Evolutionary conservation across 2,888 invertebrate genomes (phyloP), one percentile per base, ranked within the genome.

Genomic region (Ormyrus nitidulus): DNA sequence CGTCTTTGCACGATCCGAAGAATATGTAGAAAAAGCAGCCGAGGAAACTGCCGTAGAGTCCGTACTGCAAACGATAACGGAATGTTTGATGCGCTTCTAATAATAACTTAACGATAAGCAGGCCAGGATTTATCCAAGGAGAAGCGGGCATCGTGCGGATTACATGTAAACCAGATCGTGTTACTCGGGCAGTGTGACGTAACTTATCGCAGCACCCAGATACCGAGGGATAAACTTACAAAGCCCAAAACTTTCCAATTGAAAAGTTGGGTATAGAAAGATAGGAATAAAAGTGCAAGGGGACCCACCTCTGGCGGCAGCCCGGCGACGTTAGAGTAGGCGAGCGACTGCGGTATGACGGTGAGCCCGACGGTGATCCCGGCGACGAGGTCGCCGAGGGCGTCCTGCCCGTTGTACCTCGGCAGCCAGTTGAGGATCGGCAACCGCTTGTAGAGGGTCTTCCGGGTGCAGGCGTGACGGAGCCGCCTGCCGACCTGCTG

Each of bases 341-440:
- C 96, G 80, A 96, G 91, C 11, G 96, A 95, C 91, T 98, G 98
- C 11, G 98, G 98, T 85, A 98, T 97, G 77, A 98, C 97, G 0
- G 98, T 98, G 80, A 98, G 93, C 0, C 97, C 98, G 11, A 98
- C 98, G 1, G 98, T 97, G 79, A 98, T 91, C 76, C 98, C 98
- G 5, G 98, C 98, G 82, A 98, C 95, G 62, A 97, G 89, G 92
- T 98, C 98, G 9, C 97, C 96, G 71, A 96, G 91, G 7, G 96
- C 94, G 91, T 95, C 94, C 79, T 93, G 93, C 7, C 91, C 88
- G 85, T 92, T 94, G 91, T 97, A 97, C 86, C 92, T 93, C 5
- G 96, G 96, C 83, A 96, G 90, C 97, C 97, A 97, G 75, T 89
- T 91, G 6, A 95, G 88, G 73, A 97, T 92, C 7, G 97, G 96